phyloP scores from a whole-genome alignment of 2,888 invertebrate genomes.

The Prostheceraeus crozeri region DNA sequence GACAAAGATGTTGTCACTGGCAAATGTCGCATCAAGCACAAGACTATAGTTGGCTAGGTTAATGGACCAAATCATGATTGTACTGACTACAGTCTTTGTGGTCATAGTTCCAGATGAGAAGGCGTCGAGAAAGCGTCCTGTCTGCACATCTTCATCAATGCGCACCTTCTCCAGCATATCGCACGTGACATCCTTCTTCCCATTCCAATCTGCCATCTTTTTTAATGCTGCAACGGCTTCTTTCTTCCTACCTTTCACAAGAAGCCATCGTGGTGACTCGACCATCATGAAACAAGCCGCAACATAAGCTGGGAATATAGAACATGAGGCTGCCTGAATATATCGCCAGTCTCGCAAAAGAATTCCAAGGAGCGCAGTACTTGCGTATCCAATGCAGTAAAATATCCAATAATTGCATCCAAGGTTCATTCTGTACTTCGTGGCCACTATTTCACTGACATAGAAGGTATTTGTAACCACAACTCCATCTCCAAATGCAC shows the following conservation, averaged over 20 bases:
- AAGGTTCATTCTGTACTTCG: no score
- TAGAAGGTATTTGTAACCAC: no score
- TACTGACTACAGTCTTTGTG: neutral
- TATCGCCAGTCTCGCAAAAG: conserved; percentile 16
- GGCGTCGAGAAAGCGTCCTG: conserved; percentile 20
- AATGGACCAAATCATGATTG: conserved; percentile 19
- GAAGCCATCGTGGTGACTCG: conserved; percentile 36
- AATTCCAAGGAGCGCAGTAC: conserved; percentile 15
- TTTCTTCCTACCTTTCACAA: neutral
- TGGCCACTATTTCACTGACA: no score
- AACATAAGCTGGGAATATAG: conserved; percentile 29
- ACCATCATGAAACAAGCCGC: conserved; percentile 18
- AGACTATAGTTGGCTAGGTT: conserved; percentile 27
- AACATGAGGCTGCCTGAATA: neutral
- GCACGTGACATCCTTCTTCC: no score
- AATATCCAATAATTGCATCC: conserved; percentile 30
- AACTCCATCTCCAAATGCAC: no score
- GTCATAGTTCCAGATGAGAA: conserved; percentile 26
- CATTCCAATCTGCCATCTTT: conserved; percentile 9
- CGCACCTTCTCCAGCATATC: no score
- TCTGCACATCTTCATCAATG: no score
- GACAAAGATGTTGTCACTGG: conserved; percentile 30
- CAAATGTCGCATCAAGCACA: neutral
- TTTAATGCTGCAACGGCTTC: conserved; percentile 17
- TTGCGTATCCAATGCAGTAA: conserved; percentile 33